phyloP scores from a whole-genome alignment of 1,140 invertebrate species.

The Zaprionus davidi region DNA sequence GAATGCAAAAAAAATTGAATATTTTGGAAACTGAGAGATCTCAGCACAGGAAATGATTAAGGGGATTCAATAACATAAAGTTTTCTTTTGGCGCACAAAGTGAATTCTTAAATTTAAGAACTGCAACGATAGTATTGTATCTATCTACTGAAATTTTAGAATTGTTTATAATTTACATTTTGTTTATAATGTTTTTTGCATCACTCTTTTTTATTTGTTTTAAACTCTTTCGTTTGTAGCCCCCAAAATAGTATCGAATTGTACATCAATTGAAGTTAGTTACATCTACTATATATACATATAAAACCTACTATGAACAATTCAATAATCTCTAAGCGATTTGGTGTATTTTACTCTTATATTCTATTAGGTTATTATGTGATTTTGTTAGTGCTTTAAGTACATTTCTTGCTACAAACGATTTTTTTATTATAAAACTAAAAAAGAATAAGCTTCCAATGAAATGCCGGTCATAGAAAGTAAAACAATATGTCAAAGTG shows the following conservation, averaged over 20 bases:
- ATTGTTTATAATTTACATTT: not conserved
- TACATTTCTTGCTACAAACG: slow-evolving; percentile 63
- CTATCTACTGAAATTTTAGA: slow-evolving; percentile 9
- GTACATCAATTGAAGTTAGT: slow-evolving; percentile 13
- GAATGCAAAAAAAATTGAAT: slow-evolving; percentile 20
- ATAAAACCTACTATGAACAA: slow-evolving; percentile 10
- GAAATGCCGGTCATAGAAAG: slow-evolving; percentile 41
- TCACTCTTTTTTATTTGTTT: not conserved
- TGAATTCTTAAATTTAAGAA: slow-evolving; percentile 10
- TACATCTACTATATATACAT: slow-evolving; percentile 10
- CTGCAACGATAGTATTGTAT: slow-evolving; percentile 3
- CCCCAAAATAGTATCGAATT: slow-evolving; percentile 7
- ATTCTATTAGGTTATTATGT: slow-evolving; percentile 76
- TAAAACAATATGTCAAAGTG: slow-evolving; percentile 48
- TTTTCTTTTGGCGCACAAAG: slow-evolving; percentile 24
- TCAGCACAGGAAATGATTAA: slow-evolving; percentile 25
- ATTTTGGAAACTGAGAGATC: slow-evolving; percentile 24
- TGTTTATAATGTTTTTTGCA: not conserved
- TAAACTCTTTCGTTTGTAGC: not conserved
- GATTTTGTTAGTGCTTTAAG: slow-evolving; percentile 78
- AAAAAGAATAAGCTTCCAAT: slow-evolving; percentile 57
- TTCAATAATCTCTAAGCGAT: slow-evolving; percentile 24
- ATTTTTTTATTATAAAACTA: slow-evolving; percentile 43
- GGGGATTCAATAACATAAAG: slow-evolving; percentile 8
- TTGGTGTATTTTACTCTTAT: slow-evolving; percentile 52